A percentile compares a stretch with the other conserved stretches of the same genome.
phyloP scores from a whole-genome alignment of 1,140 invertebrate genomes.

The Batillaria attramentaria region DNA sequence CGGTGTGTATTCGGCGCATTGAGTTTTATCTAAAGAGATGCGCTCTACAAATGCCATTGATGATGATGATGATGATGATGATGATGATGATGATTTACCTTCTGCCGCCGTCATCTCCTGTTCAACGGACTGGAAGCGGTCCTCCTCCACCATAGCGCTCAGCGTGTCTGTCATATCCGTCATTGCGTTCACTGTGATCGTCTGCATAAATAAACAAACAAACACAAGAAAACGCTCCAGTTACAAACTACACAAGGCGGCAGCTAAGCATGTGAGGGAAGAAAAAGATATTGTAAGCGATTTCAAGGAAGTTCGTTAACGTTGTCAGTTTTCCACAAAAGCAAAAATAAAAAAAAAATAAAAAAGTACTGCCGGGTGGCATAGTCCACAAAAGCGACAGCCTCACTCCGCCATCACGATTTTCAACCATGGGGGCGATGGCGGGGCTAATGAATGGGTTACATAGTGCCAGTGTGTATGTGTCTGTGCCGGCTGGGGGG shows the following conservation, averaged over 20 bases:
- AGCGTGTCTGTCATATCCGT: constrained; percentile 49
- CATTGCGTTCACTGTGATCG: constrained; percentile 46
- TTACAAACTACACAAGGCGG: not conserved
- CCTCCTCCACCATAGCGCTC: constrained; percentile 42
- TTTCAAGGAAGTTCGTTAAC: too few species aligned
- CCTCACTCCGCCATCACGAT: too few species aligned
- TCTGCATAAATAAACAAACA: constrained; percentile 29
- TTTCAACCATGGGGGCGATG: too few species aligned
- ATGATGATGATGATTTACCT: constrained; percentile 42
- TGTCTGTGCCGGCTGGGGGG: too few species aligned
- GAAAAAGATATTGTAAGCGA: not conserved
- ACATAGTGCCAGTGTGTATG: too few species aligned
- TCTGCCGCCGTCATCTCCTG: constrained; percentile 51
- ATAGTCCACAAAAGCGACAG: too few species aligned
- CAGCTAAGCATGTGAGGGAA: not conserved
- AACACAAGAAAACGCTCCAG: not conserved
- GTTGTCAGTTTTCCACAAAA: too few species aligned
- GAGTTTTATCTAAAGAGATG: too few species aligned
- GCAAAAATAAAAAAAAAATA: too few species aligned
- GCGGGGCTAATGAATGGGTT: too few species aligned
- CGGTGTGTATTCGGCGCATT: too few species aligned
- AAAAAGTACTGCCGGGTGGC: too few species aligned
- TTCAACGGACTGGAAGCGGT: constrained; percentile 35
- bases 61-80: not conserved
- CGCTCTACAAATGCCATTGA: not conserved